Base-by-base conservation (phyloP, 2,888 invertebrate species). In the Catonia carolina region DNA sequence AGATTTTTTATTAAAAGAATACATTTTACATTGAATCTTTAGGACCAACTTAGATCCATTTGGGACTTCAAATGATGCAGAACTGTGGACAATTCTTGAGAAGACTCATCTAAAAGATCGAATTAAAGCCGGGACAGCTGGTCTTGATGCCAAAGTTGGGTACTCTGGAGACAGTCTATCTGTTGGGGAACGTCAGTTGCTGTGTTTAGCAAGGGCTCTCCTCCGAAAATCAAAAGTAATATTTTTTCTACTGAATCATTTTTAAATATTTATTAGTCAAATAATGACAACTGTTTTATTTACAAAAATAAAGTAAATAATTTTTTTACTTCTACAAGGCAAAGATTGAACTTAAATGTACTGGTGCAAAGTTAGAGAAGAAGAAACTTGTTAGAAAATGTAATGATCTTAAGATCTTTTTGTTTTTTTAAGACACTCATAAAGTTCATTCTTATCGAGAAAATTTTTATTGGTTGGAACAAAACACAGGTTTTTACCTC, bases 191-290 rank as follows among this genome's bases (percentile, higher is more conserved):
- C 73, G 78, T 55, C 84, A 84, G 66, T 69, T 84, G 20, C 66
- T 84, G 15, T 83, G 82, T 65, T 73, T 84, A 67, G 78, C 82
- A 1, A 70, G 83, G 64, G 81, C 81, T 20, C 67, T 82, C 36
- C 70, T 83, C 6, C 70, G 77, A 48, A 72, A 73, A 58, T 75
- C 75, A 56, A 79, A 79, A 69, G 78, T 79, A 56, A n/a, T n/a
- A n/a, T n/a, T n/a, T n/a, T n/a, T n/a, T n/a, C n/a, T n/a, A n/a
- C n/a, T n/a, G n/a, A n/a, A n/a, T n/a, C n/a, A n/a, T n/a, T n/a
- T n/a, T n/a, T n/a, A n/a, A n/a, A n/a, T n/a, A n/a, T n/a, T n/a
- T n/a, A n/a, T n/a, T n/a, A n/a, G n/a, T n/a, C n/a, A n/a, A n/a
- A n/a, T n/a, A n/a, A n/a, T n/a, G n/a, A n/a, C 17, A 10, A 18